Base-by-base conservation (phyloP, 2,113 vertebrate genomes). In the Cyanoramphus novaezelandiae region DNA sequence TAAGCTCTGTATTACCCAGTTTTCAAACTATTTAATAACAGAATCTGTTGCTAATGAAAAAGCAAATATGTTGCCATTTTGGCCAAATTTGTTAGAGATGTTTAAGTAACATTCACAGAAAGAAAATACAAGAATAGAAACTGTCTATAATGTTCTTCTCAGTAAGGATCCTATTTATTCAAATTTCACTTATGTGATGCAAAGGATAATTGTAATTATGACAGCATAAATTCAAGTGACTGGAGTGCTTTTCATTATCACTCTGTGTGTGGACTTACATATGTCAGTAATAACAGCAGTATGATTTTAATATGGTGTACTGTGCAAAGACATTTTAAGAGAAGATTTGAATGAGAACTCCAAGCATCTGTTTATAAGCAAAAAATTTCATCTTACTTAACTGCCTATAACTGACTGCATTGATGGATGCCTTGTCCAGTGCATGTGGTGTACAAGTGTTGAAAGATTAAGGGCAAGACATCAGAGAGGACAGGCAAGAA, bases 241-340 rank as follows among this genome's bases (percentile, higher is more conserved):
- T 81, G 53, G 57, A 59, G 74, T 95, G 81, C 47, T 97, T 96
- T 86, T 95, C 75, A 95, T 97, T 96, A 97, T 55, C 90, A 75
- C 44, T 95, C 87, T 85, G 63, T 79, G 60, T 37, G 39, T 39
- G 39, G 75, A 94, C 64, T 91, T 94, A 79, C 78, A 84, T 82
- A 70, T 68, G 65, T 95, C 80, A 69, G 17, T 95, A 97, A 94
- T 53, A 86, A 70, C 91, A 95, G 64, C 81, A 95, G 68, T 68
- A 87, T 62, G 82, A 93, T 16, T 96, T 95, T 82, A 52, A 82
- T 62, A 41, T 29, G 6, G 46, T 87, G 71, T 46, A 70, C 59
- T 71, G 67, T 33, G 11, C 74, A 83, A 78, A 78, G 49, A 53
- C 44, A 37, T 94, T 93, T 95, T 82, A 84, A 95, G 60, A 67